phyloP scores from a whole-genome alignment of 2,888 invertebrate genomes.

The Amiota minor region DNA sequence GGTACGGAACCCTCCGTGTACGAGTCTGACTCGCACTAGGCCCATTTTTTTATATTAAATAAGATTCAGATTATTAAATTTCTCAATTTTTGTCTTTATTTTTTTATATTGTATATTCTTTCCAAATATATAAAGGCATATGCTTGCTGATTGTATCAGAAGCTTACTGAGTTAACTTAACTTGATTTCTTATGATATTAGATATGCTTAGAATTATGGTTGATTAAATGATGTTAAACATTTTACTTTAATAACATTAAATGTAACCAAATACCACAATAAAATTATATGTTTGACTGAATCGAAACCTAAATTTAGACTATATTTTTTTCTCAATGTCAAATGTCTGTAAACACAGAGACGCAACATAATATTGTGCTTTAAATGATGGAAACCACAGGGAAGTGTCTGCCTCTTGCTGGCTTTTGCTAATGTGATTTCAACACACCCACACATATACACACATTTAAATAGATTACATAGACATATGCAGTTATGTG shows the following conservation, averaged over 20 bases:
- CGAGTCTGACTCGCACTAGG: too few relatives aligned
- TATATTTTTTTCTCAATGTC: conserved; percentile 30
- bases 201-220: conserved; percentile 50
- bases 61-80: too few relatives aligned
- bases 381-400: conserved; percentile 46
- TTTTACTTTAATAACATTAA: conserved; percentile 32
- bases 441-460: conserved; percentile 51
- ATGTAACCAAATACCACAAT: conserved; percentile 9
- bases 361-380: neutral
- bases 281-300: conserved; percentile 31
- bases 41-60: too few relatives aligned
- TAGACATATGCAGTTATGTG: neutral
- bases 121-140: too few relatives aligned
- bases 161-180: too few relatives aligned
- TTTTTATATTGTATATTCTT: too few relatives aligned
- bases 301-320: conserved; percentile 18
- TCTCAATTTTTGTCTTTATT: too few relatives aligned
- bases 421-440: conserved; percentile 56
- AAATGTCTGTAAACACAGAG: neutral
- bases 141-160: too few relatives aligned
- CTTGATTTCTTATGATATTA: too few relatives aligned
- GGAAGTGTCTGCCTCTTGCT: conserved; percentile 36
- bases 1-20: too few relatives aligned
- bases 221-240: conserved; percentile 62
- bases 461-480: conserved; percentile 6